A percentile compares a stretch with the other conserved stretches of the same genome.
phyloP scores from a whole-genome alignment of 2,797 vertebrate species.

The Amphiprion clarkii region DNA sequence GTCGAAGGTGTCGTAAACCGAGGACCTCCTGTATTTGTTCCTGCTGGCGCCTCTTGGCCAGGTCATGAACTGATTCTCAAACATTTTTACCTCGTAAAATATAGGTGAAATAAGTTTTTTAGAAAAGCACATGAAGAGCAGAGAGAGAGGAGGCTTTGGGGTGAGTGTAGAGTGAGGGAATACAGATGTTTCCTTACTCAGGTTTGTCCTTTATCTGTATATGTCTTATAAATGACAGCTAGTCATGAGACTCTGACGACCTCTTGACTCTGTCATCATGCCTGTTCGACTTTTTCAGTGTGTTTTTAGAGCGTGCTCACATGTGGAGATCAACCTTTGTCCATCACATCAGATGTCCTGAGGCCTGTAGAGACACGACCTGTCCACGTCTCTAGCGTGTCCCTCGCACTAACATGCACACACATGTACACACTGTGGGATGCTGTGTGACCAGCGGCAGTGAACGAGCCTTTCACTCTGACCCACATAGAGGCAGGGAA shows the following conservation, averaged over 20 bases:
- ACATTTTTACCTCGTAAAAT: too few species aligned
- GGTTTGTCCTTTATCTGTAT: too few species aligned
- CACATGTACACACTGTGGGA: constrained; percentile 25
- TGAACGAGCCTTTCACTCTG: constrained; percentile 55
- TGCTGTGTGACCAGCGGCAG: constrained; percentile 68
- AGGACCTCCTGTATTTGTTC: too few species aligned
- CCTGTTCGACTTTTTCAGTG: constrained; percentile 1
- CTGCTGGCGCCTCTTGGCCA: too few species aligned
- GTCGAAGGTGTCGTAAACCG: too few species aligned
- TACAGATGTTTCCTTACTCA: too few species aligned
- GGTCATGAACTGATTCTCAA: too few species aligned
- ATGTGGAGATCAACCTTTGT: constrained; percentile 37
- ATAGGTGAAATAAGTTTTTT: too few species aligned
- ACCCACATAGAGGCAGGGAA: constrained; percentile 66
- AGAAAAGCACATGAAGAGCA: too few species aligned
- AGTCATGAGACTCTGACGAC: neutral
- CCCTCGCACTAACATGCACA: constrained; percentile 2
- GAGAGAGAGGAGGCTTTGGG: too few species aligned
- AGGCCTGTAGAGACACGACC: constrained; percentile 17
- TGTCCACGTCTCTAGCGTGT: neutral
- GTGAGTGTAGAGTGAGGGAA: too few species aligned
- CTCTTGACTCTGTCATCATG: neutral
- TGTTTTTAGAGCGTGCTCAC: constrained; percentile 6
- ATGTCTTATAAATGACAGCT: neutral
- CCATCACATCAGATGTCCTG: constrained; percentile 50